Base-by-base conservation (phyloP, 2,797 vertebrate genomes). In the Rousettus madagascariensis region DNA sequence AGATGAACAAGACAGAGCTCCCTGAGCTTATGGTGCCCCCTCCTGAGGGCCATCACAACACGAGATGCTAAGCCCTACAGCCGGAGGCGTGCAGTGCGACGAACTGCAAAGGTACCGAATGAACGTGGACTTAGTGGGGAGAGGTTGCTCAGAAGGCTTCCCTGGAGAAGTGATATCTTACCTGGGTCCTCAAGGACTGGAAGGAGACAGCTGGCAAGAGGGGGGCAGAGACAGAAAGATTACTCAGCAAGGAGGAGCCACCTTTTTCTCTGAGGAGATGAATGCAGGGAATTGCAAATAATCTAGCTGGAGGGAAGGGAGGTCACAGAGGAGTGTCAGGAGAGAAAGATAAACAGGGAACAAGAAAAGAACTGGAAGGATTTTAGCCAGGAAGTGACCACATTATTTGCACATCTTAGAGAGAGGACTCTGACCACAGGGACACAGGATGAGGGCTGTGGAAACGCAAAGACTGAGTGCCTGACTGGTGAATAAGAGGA, bases 231-330 rank as follows among this genome's bases (percentile, higher is more conserved):
- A 33, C 16, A 78, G 5, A 24, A 33, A 74, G 36, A 78, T 20
- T 49, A 16, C 49, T 87, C 53, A 63, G 72, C n/a, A 17, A 66
- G 38, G 38, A 57, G 57, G 1, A 59, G 20, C 12, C 33, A 46
- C 17, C 15, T 61, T 69, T 65, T 90, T 72, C 53, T 86, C 57
- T 59, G 49, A 79, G 8, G 43, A 66, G 49, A 87, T 46, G 10
- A 41, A 65, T 93, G 55, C 28, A 90, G 26, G 24, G 26, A 92
- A 80, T 46, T 69, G 15, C 71, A 87, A 95, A 66, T 41, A 43
- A 86, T 77, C 46, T 66, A 51, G 49, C 15, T 33, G 53, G 5
- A 57, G 43, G 46, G 17, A 89, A 65, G 3, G 17, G 49, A 74
- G 7, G 66, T 5, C 41, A 69, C 71, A 65, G 43, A 83, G 16